A percentile compares a stretch with the other conserved stretches of the same genome.
These are phyloP conservation scores for Sesia bembeciformis DNA, from an alignment of 2,888 invertebrate species.

Conservation along the genomic window DNA sequence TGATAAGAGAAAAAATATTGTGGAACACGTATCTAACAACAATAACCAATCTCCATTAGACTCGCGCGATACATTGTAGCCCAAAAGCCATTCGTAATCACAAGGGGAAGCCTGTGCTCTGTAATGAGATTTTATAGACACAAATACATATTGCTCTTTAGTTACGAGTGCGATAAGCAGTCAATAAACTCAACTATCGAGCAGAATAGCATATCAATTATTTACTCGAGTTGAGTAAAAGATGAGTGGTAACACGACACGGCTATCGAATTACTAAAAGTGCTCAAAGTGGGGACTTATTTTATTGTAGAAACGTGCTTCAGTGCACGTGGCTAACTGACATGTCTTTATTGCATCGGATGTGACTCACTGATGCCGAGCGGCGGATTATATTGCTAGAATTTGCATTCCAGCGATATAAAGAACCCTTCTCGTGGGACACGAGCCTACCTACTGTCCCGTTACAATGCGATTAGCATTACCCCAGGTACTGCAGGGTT, in stretches of 20 bases:
- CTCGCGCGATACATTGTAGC: too few relatives aligned
- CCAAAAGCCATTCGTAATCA: too few relatives aligned
- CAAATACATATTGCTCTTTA: too few relatives aligned
- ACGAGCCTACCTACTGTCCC: conserved; percentile 27
- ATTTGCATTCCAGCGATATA: conserved; percentile 49
- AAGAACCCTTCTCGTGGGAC: conserved; percentile 24
- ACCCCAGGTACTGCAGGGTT: conserved; percentile 15
- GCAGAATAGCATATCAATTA: neutral
- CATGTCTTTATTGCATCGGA: neutral
- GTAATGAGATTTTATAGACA: too few relatives aligned
- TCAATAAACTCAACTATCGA: too few relatives aligned
- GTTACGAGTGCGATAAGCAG: too few relatives aligned
- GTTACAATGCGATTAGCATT: conserved; percentile 41
- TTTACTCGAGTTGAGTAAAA: neutral
- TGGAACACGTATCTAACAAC: too few relatives aligned
- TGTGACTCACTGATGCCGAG: conserved; percentile 6
- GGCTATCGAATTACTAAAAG: neutral
- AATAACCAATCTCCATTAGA: too few relatives aligned
- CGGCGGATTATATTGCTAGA: conserved; percentile 28
- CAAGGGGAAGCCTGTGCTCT: too few relatives aligned
- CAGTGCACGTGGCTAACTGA: conserved; percentile 6
- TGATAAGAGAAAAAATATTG: too few relatives aligned
- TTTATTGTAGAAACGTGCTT: conserved; percentile 7
- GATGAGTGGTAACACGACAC: neutral
- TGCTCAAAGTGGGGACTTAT: neutral